Base-by-base conservation (phyloP, 1,140 invertebrate species). In the Andrena cerasifolii region DNA sequence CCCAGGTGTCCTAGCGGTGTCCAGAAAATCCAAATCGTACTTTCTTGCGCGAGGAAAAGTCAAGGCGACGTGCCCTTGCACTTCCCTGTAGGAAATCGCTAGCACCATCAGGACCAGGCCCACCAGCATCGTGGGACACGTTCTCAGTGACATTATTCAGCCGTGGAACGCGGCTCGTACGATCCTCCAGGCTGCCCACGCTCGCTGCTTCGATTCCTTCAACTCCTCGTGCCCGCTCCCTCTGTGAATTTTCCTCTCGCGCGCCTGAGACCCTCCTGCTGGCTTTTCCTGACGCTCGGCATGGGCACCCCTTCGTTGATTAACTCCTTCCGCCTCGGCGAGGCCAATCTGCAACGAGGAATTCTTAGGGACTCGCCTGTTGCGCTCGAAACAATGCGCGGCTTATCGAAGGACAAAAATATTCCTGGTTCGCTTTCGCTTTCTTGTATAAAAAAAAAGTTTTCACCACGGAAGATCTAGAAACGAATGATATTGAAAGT, bases 1-100 rank as follows among this genome's bases (percentile, higher is more conserved):
- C 71, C 95, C 95, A 84, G 96, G 96, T 21, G 98, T 99, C 84
- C 98, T 95, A 65, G 95, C 94, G 89, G 96, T 98, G 91, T 99
- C 98, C 91, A 99, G 93, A 93, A 99, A 99, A 93, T 99, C 98
- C 88, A 99, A 93, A 89, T 98, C 97, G 88, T 96, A 98, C 82
- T 96, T 95, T 80, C 97, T 94, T 0, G 97, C 96, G 5, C 95
- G 96, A 53, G 97, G 97, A 92, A 95, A 98, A 4, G 96, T 97
- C n/a, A 98, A 92, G 3, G 96, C 95, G 6, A 98, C 97, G 90
- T 98, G 97, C 66, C 93, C 94, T 66, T 89, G 86, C 77, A 89
- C 90, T 28, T 76, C 62, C 56, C 65, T 80, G 80, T 84, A 79
- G n/a, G n/a, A n/a, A n/a, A n/a, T n/a, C n/a, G n/a, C n/a, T 65